These are phyloP conservation scores for Eristalinus sepulchralis DNA, from an alignment of 2,888 invertebrate genomes.

Conservation along the genomic window DNA sequence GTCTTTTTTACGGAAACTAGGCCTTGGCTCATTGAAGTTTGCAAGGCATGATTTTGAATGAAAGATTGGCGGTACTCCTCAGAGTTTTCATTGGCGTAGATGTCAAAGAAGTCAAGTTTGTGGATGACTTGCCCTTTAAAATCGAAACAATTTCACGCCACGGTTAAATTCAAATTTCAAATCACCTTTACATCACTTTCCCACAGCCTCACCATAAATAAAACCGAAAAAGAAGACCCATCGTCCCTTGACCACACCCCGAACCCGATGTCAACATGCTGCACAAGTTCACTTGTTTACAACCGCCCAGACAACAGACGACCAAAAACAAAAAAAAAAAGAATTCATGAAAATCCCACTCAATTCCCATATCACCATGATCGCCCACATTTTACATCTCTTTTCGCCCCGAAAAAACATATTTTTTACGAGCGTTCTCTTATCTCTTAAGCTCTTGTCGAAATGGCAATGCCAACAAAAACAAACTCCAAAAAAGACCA, in stretches of 20 bases:
- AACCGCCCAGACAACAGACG: not conserved
- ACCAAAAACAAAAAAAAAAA: not conserved
- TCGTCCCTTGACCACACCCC: not conserved
- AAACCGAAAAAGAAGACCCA: not conserved
- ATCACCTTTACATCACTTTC: not conserved
- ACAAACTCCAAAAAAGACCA: not conserved
- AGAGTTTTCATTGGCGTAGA: no score
- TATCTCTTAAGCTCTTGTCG: slow-evolving; percentile 23
- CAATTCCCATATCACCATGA: not conserved
- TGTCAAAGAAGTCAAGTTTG: no score
- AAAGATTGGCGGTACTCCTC: no score
- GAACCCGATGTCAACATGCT: not conserved
- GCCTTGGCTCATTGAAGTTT: no score
- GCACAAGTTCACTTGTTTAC: not conserved
- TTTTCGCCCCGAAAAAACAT: not conserved
- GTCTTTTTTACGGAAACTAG: no score
- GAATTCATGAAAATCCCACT: not conserved
- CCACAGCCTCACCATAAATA: not conserved
- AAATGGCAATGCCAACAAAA: not conserved
- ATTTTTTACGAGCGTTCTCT: not conserved
- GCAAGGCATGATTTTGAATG: no score
- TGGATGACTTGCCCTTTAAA: no score
- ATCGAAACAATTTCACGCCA: no score
- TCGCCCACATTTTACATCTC: not conserved
- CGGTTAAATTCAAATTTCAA: not conserved